Conservation (phyloP, 2,797 vertebrate genomes). For the Hipposideros larvatus region DNA sequence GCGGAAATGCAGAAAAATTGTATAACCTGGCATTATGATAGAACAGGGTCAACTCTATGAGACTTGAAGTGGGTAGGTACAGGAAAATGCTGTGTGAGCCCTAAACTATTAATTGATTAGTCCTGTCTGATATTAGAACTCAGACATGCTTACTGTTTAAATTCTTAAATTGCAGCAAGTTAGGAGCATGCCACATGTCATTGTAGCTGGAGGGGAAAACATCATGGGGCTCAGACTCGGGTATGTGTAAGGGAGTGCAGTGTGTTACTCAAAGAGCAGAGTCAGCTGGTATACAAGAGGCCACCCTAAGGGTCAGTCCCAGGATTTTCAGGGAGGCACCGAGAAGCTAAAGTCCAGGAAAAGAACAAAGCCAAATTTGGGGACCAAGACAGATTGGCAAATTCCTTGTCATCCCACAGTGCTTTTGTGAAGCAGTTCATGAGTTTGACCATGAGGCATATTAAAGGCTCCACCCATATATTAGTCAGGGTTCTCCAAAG, state of each 20-base stretch:
- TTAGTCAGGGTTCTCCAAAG: not conserved
- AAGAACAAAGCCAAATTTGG: constrained; percentile 1
- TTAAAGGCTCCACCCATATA: not conserved
- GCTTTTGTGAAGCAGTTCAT: not conserved
- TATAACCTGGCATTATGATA: not conserved
- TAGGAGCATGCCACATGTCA: not conserved
- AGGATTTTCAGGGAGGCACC: not conserved
- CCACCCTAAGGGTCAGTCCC: not conserved
- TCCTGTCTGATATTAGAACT: not conserved
- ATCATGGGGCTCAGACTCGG: not conserved
- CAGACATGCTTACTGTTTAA: not conserved
- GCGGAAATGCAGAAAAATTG: not conserved
- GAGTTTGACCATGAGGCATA: not conserved
- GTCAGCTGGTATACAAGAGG: not conserved
- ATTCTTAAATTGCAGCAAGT: not conserved
- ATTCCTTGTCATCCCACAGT: not conserved
- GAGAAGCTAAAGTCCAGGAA: not conserved
- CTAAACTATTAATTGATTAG: not conserved
- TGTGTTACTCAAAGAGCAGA: not conserved
- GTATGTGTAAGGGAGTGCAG: not conserved
- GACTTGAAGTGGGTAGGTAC: not conserved
- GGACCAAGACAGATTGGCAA: not conserved
- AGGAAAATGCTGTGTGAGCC: not conserved
- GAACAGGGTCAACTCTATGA: not conserved
- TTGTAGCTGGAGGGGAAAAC: constrained; percentile 3